Evolutionary conservation across 2,888 invertebrate species (phyloP).

Genomic region (Epiperipatus broadwayi): DNA sequence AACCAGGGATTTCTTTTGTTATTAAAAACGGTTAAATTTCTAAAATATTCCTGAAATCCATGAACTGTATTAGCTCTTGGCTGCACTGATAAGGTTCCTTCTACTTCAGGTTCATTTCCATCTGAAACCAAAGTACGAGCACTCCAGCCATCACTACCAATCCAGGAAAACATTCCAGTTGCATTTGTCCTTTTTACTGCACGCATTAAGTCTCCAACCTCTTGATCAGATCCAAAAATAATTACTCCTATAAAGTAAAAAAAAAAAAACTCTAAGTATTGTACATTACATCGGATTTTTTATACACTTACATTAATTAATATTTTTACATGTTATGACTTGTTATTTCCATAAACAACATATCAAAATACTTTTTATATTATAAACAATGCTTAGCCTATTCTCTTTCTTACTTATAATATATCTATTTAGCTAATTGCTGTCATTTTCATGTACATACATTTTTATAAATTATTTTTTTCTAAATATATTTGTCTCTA

Average conservation of each 20-base stretch:
- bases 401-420: too few species aligned
- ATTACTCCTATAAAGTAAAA: slow-evolving; percentile 49
- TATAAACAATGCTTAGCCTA: too few species aligned
- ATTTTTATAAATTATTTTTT: too few species aligned
- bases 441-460: too few species aligned
- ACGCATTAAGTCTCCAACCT: slow-evolving; percentile 84
- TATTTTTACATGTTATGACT: too few species aligned
- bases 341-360: too few species aligned
- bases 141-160: slow-evolving; percentile 91
- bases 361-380: too few species aligned
- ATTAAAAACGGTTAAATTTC: slow-evolving; percentile 57
- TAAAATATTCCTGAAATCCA: slow-evolving; percentile 72
- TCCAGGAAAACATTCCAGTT: slow-evolving; percentile 79
- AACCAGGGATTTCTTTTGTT: slow-evolving; percentile 91
- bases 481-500: too few species aligned
- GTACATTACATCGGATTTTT: too few species aligned
- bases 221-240: slow-evolving; percentile 87
- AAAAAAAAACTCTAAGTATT: slow-evolving; percentile 11
- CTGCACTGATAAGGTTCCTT: slow-evolving; percentile 84
- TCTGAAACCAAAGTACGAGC: slow-evolving; percentile 58
- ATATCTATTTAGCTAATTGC: too few species aligned
- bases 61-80: slow-evolving; percentile 73
- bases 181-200: slow-evolving; percentile 70
- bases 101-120: slow-evolving; percentile 70
- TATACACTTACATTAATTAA: too few species aligned